Evolutionary conservation across 2,888 invertebrate genomes (phyloP).

Genomic region (Leuctra nigra): DNA sequence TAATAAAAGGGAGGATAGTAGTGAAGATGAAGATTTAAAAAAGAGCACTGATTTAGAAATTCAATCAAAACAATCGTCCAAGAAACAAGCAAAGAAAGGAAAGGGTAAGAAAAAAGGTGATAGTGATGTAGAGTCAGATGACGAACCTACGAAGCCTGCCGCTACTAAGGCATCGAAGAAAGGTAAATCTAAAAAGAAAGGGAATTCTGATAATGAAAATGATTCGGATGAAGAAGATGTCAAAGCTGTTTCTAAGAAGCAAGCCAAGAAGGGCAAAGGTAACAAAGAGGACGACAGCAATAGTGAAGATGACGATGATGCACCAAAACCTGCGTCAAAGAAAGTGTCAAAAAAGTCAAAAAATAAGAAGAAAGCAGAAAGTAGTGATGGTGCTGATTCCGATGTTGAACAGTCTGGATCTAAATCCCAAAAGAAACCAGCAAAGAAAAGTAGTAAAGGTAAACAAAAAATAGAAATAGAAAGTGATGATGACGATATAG

Average conservation of each 20-base stretch:
- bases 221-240: slow-evolving; percentile 22
- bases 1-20: slow-evolving; percentile 30
- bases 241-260: slow-evolving; percentile 34
- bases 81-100: slow-evolving; percentile 29
- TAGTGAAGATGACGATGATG: slow-evolving; percentile 26
- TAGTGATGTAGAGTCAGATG: slow-evolving; percentile 32
- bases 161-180: slow-evolving; percentile 42
- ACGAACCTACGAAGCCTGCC: slow-evolving; percentile 40
- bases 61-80: slow-evolving; percentile 28
- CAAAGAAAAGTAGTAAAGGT: no score
- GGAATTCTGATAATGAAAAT: slow-evolving; percentile 21
- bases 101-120: slow-evolving; percentile 31
- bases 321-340: slow-evolving; percentile 22
- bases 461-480: no score
- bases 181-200: slow-evolving; percentile 30
- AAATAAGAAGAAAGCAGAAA: slow-evolving; percentile 14
- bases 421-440: no score
- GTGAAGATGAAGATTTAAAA: slow-evolving; percentile 29
- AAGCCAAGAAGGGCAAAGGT: slow-evolving; percentile 38
- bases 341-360: slow-evolving; percentile 27
- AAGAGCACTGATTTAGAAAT: slow-evolving; percentile 30
- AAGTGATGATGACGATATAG: slow-evolving; percentile 23
- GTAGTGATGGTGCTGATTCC: no score
- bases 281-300: slow-evolving; percentile 31
- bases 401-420: no score